Evolutionary conservation across 2,113 vertebrate species (phyloP).

Genomic region (Labeo rohita): DNA sequence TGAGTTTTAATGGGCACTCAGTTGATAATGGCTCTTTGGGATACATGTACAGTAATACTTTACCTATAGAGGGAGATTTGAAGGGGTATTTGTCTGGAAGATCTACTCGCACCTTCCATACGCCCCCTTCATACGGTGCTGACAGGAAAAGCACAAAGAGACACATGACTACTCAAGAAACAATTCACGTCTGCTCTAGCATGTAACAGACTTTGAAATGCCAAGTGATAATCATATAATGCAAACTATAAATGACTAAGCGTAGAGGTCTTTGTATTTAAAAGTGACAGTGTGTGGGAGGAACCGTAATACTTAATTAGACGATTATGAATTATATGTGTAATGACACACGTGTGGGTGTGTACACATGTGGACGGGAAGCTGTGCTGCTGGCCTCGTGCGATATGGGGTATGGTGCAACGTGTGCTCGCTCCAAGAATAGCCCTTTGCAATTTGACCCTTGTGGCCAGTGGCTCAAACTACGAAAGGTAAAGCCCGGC

Average conservation of each 20-base stretch:
- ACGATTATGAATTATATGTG: background rate
- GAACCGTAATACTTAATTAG: background rate
- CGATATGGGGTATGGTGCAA: constrained; percentile 55
- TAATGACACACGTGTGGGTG: constrained; percentile 21
- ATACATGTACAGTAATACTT: background rate
- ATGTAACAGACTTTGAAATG: background rate
- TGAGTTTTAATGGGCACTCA: background rate
- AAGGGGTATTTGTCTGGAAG: constrained; percentile 99
- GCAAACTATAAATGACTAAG: constrained; percentile 5
- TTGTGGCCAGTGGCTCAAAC: constrained; percentile 38
- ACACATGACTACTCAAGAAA: constrained; percentile 7
- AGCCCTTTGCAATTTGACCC: constrained; percentile 65
- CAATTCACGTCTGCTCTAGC: background rate
- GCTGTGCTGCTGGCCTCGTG: background rate
- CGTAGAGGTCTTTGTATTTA: background rate
- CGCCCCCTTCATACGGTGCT: constrained; percentile 98
- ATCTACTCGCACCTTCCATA: constrained; percentile 99
- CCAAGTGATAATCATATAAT: background rate
- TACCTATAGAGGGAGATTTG: constrained; percentile 99
- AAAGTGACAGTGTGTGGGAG: constrained; percentile 1
- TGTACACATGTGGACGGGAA: constrained; percentile 23
- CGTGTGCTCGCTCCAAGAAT: constrained; percentile 61
- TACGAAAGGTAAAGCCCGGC: constrained; percentile 32
- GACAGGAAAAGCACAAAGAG: background rate
- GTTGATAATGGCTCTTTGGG: background rate